Percentiles rank a stretch among this genome's conserved stretches.
Conservation (phyloP, 2,888 invertebrate species). For the Teinopalpus imperialis region DNA sequence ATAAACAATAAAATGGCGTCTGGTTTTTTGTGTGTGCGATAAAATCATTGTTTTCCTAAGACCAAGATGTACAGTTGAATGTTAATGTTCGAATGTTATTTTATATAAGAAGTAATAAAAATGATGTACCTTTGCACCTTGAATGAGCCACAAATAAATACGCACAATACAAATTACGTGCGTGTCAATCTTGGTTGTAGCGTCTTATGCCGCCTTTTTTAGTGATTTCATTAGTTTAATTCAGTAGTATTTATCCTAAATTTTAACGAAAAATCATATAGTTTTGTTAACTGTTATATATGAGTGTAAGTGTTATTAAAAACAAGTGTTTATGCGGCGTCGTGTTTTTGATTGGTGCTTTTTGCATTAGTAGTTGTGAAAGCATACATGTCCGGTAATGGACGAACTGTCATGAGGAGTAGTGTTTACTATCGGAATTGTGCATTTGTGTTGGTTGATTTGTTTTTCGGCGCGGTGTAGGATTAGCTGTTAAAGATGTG, state of each 20-base stretch:
- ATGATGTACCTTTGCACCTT: constrained; percentile 40
- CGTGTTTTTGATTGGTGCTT: constrained; percentile 65
- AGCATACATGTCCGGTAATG: constrained; percentile 76
- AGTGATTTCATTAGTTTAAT: constrained; percentile 59
- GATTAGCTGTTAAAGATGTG: constrained; percentile 66
- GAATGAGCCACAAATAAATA: constrained; percentile 34
- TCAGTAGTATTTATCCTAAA: constrained; percentile 44
- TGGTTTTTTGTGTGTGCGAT: constrained; percentile 80
- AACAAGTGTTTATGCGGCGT: constrained; percentile 48
- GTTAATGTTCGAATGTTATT: constrained; percentile 35
- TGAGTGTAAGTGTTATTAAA: constrained; percentile 33
- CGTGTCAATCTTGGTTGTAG: constrained; percentile 67
- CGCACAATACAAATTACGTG: constrained; percentile 51
- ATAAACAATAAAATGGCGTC: constrained; percentile 82
- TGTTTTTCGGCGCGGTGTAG: constrained; percentile 58
- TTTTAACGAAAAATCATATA: constrained; percentile 37
- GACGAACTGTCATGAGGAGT: constrained; percentile 76
- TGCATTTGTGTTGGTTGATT: constrained; percentile 70
- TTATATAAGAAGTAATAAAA: constrained; percentile 35
- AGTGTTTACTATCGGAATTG: constrained; percentile 74
- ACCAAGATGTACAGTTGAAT: constrained; percentile 43
- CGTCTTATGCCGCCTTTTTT: constrained; percentile 74
- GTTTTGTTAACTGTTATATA: constrained; percentile 42
- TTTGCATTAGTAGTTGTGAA: constrained; percentile 76
- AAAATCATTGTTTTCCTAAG: constrained; percentile 72